Base-by-base conservation (phyloP, 2,113 vertebrate genomes). In the Phasianus colchicus region DNA sequence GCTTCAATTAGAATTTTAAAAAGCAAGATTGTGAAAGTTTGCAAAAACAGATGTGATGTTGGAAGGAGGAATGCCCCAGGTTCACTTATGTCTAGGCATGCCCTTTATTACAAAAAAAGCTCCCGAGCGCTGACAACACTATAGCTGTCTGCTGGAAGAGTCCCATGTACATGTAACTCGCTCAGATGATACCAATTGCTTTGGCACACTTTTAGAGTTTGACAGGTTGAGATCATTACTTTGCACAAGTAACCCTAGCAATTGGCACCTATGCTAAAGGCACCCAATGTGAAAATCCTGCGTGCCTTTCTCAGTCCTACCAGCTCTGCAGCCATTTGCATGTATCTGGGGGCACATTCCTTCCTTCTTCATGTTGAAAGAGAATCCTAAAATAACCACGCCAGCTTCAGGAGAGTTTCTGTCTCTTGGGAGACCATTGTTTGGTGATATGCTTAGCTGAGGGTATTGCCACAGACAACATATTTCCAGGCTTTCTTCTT, bases 351-450 rank as follows among this genome's bases (percentile, higher is more conserved):
- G 88, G 92, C 92, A 94, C 92, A 96, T 95, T 96, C 95, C 65
- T 95, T 45, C 24, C 90, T 91, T 3, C 93, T 88, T 83, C 11
- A 6, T 96, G 92, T 86, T 93, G 96, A 91, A 96, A 96, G 91
- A 95, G 92, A 91, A 90, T 91, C 92, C 90, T 71, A 95, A 96
- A 95, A 95, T 93, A 96, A 94, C 88, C 83, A 86, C 1, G 29
- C 64, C 88, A 93, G 95, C 90, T 96, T 96, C 96, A 96, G 95
- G 95, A 96, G 76, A 93, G 86, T 79, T 96, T 93, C 86, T 14
- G 60, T 96, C 96, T 91, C 95, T 94, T 83, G 95, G 96, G 96
- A 96, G 83, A 78, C 93, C 94, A 96, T 96, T 96, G 96, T 96
- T 95, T 92, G 60, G 93, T 95, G 95, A 96, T 93, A 92, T 88